Percentiles rank a stretch among this genome's conserved stretches.
Evolutionary conservation across 2,113 vertebrate genomes (phyloP).

Genomic region (Aptenodytes forsteri): DNA sequence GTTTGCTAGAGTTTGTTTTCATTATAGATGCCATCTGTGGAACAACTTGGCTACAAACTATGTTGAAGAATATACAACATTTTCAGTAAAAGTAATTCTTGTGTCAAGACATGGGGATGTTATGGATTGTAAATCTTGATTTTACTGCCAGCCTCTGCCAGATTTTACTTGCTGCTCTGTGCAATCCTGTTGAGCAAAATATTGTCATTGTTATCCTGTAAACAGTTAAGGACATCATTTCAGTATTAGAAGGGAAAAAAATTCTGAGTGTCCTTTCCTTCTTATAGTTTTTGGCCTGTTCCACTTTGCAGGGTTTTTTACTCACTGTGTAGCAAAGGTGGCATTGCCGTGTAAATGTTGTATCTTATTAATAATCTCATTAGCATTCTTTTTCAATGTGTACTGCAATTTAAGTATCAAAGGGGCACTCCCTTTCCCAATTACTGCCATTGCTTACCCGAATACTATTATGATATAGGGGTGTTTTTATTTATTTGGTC

Average conservation of each 20-base stretch:
- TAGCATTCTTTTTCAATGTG: not conserved
- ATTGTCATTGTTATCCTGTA: not conserved
- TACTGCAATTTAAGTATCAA: not conserved
- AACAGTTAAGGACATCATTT: not conserved
- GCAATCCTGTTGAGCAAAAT: not conserved
- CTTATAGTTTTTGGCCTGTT: not conserved
- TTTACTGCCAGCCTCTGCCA: conserved; percentile 9
- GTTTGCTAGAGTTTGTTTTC: not conserved
- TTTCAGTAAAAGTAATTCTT: conserved; percentile 36
- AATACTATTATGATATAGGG: not conserved
- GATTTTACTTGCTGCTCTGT: not conserved
- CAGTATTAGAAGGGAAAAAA: not conserved
- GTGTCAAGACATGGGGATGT: not conserved
- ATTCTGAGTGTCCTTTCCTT: not conserved
- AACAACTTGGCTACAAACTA: not conserved
- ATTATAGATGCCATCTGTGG: not conserved
- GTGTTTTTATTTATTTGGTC: not conserved
- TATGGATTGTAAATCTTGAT: conserved; percentile 20
- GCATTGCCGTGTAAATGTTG: not conserved
- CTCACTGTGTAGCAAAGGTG: not conserved
- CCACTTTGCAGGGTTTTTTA: not conserved
- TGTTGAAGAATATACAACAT: not conserved
- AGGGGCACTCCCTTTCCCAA: not conserved
- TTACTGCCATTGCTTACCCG: not conserved
- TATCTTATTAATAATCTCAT: not conserved